These are phyloP conservation scores for Onchidella celtica DNA, from an alignment of 2,888 invertebrate genomes.

Conservation along the genomic window DNA sequence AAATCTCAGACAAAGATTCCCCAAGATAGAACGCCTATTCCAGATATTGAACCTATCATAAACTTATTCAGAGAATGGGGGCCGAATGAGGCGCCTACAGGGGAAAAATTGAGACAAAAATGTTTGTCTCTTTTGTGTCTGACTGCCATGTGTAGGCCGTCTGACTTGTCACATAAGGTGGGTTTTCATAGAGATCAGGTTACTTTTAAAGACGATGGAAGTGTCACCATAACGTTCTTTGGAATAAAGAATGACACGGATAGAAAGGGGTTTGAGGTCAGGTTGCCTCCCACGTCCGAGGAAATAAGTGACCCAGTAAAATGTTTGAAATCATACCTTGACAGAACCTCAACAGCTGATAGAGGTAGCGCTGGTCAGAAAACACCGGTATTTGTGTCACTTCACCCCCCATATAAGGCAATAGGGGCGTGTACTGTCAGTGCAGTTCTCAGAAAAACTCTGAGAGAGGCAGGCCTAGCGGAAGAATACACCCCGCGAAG, in stretches of 20 bases:
- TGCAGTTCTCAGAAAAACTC: background rate
- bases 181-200: slow-evolving; percentile 14
- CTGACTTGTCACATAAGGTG: slow-evolving; percentile 23
- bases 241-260: slow-evolving; percentile 2
- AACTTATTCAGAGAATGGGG: slow-evolving; percentile 13
- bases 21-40: background rate
- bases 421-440: background rate
- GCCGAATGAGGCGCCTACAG: background rate
- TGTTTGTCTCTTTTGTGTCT: background rate
- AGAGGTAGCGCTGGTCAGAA: background rate
- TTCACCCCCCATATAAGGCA: background rate
- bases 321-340: background rate
- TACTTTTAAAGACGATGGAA: slow-evolving; percentile 10
- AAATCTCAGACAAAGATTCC: background rate
- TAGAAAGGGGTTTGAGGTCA: slow-evolving; percentile 5
- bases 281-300: background rate
- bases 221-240: slow-evolving; percentile 1
- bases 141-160: slow-evolving; percentile 12
- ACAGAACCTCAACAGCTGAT: background rate
- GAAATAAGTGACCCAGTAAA: slow-evolving; percentile 4
- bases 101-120: slow-evolving; percentile 12
- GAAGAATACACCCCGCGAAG: no score
- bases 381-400: background rate
- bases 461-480: no score
- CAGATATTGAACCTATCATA: background rate